phyloP scores from a whole-genome alignment of 2,888 invertebrate species.

The Melanostoma scalare region DNA sequence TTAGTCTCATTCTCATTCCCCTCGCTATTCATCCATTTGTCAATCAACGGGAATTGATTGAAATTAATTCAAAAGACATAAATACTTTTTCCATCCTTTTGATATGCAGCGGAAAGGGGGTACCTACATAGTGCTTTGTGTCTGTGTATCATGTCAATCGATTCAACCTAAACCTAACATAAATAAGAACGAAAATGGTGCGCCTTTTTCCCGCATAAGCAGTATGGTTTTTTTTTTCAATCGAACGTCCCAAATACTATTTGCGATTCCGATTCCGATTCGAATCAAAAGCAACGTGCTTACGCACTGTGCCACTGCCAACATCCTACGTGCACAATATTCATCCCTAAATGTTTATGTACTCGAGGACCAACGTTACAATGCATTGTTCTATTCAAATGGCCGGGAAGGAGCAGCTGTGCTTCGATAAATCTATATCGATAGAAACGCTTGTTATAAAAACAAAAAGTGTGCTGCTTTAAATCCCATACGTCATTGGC shows the following conservation, averaged over 20 bases:
- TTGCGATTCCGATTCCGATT: conserved; percentile 29
- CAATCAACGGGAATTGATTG: conserved; percentile 32
- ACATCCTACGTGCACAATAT: neutral
- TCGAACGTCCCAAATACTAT: conserved; percentile 34
- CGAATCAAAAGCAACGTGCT: conserved; percentile 1
- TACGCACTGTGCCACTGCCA: conserved; percentile 9
- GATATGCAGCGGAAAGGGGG: too few relatives aligned
- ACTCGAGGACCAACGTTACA: conserved; percentile 22
- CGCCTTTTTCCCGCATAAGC: neutral
- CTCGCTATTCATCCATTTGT: neutral
- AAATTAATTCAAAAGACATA: conserved; percentile 23
- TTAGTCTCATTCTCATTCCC: neutral
- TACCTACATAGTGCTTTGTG: too few relatives aligned
- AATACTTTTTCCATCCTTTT: neutral
- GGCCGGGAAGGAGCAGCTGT: conserved; percentile 52
- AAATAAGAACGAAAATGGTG: neutral
- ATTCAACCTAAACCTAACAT: neutral
- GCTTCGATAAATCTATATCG: conserved; percentile 42
- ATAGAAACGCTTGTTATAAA: conserved; percentile 14
- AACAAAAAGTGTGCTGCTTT: conserved; percentile 34
- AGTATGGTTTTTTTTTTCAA: conserved; percentile 1
- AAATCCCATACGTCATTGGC: conserved; percentile 4
- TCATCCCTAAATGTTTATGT: conserved; percentile 40
- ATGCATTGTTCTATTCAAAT: conserved; percentile 44
- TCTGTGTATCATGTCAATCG: neutral